Evolutionary conservation across 2,888 invertebrate genomes (phyloP), one percentile per base, ranked within the genome.

Genomic region (Rotaria macrura): DNA sequence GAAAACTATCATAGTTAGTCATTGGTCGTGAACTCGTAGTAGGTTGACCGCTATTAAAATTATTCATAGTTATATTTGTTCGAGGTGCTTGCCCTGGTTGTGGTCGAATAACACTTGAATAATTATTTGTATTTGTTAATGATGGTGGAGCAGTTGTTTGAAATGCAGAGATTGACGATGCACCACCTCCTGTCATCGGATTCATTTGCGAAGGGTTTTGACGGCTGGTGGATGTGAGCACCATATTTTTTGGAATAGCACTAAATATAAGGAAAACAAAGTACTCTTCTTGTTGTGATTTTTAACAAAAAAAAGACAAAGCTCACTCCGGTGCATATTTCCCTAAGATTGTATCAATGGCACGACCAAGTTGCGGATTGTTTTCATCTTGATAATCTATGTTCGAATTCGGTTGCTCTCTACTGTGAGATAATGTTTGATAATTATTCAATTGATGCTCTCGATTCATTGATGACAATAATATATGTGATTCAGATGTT

Each of bases 321-420:
- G 1, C 43, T 79, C n/a, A 79, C 79, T 79, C 79, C 1, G 79
- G 79, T 43, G 79, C 79, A 79, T 79, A 79, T 79, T n/a, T 79
- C 14, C 43, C 12, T 40, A 79, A 43, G 12, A 79, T 40, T 79
- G 40, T 79, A 43, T 79, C 79, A 79, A 79, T 12, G 0, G 43
- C 14, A 79, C 2, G 4, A 79, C n/a, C 14, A 9, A 79, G 14
- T 43, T 79, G 74, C 25, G 25, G 43, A n/a, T 79, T n/a, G n/a
- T n/a, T 40, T 5, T 17, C 65, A 38, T 34, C 34, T 20, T 65
- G 65, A 65, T 34, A 65, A 2, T 17, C 20, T 7, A 34, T 20
- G 20, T 65, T 34, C 4, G 65, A 34, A 20, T 14, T 65, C 20
- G 65, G 65, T 34, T 34, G 29, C 38, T 20, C 65, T 65, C 38